Percentiles rank a stretch among this genome's conserved stretches.
Evolutionary conservation across 2,888 invertebrate species (phyloP).

Genomic region (Lasioglossum malachurum): DNA sequence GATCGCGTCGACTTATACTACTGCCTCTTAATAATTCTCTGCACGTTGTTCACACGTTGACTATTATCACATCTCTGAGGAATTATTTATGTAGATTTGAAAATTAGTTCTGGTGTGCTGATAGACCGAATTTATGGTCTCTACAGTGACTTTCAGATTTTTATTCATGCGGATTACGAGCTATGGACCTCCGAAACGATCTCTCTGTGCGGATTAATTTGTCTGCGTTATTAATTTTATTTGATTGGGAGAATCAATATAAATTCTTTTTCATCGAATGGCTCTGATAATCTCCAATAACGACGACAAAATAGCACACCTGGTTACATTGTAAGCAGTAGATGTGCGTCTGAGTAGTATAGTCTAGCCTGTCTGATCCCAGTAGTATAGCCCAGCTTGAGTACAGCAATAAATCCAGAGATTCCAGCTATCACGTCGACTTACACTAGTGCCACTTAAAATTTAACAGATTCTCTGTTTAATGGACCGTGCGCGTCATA

Average conservation of each 20-base stretch:
- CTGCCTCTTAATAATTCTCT: no score
- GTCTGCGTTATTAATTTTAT: not conserved
- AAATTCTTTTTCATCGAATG: no score
- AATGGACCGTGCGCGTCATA: not conserved
- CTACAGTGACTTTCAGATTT: slow-evolving; percentile 20
- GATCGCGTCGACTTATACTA: no score
- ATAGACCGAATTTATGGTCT: slow-evolving; percentile 74
- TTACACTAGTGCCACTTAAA: not conserved
- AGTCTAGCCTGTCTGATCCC: no score
- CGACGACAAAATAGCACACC: no score
- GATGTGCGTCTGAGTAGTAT: not conserved
- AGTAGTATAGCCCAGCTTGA: not conserved
- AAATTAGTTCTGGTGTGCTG: no score
- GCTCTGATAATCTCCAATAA: no score
- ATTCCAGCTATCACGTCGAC: not conserved
- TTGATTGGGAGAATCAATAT: not conserved
- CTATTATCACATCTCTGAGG: no score
- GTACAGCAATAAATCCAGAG: not conserved
- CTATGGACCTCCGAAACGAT: not conserved
- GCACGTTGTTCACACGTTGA: no score
- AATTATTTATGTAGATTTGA: no score
- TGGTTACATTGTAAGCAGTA: not conserved
- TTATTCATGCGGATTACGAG: not conserved
- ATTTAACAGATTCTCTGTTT: not conserved
- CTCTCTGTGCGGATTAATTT: not conserved